Conservation (phyloP, 64 coral and sea anemone genomes). For the Anthopleura sola region DNA sequence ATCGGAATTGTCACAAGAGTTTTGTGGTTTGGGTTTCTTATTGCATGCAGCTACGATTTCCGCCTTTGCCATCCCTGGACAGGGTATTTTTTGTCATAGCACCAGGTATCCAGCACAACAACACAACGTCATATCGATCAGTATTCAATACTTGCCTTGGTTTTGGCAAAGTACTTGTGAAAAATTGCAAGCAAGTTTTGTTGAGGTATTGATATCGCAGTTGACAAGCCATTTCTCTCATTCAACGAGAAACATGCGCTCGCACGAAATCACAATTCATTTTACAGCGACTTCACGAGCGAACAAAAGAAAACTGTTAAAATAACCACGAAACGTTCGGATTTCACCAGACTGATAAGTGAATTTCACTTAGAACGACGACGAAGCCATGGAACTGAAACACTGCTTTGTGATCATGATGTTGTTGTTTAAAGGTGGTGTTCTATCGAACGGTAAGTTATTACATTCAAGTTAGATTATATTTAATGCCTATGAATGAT, state of each 20-base stretch:
- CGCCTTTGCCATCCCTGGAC: not conserved
- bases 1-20: not conserved
- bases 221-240: not conserved
- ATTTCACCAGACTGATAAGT: not conserved
- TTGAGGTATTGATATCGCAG: not conserved
- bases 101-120: constrained; percentile 2
- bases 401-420: not conserved
- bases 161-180: not conserved
- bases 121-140: not conserved
- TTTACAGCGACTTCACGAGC: not conserved
- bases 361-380: constrained; percentile 2
- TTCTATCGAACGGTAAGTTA: not conserved
- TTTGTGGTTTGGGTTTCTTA: not conserved
- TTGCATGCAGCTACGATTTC: not conserved
- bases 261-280: not conserved
- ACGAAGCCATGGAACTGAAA: not conserved
- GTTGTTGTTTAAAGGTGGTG: not conserved
- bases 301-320: not conserved
- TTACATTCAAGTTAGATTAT: not conserved
- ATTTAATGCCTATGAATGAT: not conserved
- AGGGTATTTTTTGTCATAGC: not conserved
- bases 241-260: not conserved
- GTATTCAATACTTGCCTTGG: not conserved
- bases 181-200: not conserved
- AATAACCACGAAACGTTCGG: not conserved